These are phyloP conservation scores for Goniozus legneri DNA, from an alignment of 1,140 invertebrate genomes.

Conservation along the genomic window DNA sequence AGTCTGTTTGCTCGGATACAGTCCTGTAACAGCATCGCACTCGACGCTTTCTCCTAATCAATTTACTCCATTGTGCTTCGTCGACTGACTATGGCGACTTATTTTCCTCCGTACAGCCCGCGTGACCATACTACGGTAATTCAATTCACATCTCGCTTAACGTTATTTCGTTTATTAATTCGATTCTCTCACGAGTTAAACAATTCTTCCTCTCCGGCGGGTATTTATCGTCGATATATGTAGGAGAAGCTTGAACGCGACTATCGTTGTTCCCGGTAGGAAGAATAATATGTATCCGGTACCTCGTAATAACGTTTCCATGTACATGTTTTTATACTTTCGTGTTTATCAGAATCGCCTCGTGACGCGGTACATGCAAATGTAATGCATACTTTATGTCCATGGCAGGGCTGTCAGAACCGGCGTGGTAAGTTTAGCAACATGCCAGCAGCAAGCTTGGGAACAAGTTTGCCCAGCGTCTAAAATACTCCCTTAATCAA, in stretches of 20 bases:
- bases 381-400: not conserved
- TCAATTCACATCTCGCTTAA: no score
- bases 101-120: no score
- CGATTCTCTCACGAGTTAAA: no score
- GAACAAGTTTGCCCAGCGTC: not conserved
- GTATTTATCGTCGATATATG: not conserved
- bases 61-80: no score
- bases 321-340: not conserved
- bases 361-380: not conserved
- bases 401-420: not conserved
- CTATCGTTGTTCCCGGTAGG: not conserved
- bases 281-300: no score
- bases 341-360: not conserved
- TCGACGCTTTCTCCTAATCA: no score
- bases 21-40: no score
- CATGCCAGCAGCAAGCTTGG: not conserved
- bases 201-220: not conserved
- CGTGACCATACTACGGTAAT: no score
- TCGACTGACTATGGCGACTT: no score
- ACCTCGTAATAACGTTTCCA: not conserved
- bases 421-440: not conserved
- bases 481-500: not conserved
- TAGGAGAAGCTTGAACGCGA: not conserved
- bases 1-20: not conserved
- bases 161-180: no score